phyloP scores from a whole-genome alignment of 2,888 invertebrate species.

The Hirtodrosophila trivittata region DNA sequence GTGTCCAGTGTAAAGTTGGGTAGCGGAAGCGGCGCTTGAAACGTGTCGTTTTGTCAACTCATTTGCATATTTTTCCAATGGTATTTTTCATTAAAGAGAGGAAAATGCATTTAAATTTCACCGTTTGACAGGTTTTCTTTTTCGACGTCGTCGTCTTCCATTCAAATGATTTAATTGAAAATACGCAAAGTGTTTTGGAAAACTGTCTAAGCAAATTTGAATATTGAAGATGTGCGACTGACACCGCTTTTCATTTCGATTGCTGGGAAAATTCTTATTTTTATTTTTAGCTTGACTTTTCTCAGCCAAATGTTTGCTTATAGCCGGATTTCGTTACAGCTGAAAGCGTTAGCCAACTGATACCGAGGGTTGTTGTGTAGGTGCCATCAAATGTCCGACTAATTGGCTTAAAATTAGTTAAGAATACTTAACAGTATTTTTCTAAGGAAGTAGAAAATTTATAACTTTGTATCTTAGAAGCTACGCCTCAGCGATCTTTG shows the following conservation, averaged over 20 bases:
- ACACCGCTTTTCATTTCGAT: constrained; percentile 12
- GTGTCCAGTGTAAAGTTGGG: constrained; percentile 54
- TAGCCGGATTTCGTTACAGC: constrained; percentile 48
- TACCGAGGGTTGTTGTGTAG: constrained; percentile 18
- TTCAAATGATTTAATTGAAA: constrained; percentile 70
- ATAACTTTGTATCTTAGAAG: constrained; percentile 1
- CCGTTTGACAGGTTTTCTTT: constrained; percentile 67
- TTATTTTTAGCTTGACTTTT: constrained; percentile 7
- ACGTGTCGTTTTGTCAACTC: constrained; percentile 65
- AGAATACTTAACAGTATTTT: constrained; percentile 11
- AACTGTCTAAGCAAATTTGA: constrained; percentile 53
- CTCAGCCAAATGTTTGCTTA: too few relatives aligned
- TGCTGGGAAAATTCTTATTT: constrained; percentile 49
- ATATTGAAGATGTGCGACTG: constrained; percentile 33
- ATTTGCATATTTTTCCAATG: constrained; percentile 65
- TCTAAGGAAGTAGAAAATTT: background rate
- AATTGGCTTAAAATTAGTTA: constrained; percentile 38
- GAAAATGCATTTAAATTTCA: constrained; percentile 54
- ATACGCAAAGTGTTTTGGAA: constrained; percentile 58
- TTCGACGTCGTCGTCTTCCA: too few relatives aligned
- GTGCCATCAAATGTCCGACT: constrained; percentile 37
- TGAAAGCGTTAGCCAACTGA: constrained; percentile 43
- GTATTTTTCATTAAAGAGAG: constrained; percentile 35
- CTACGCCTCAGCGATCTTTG: constrained; percentile 21
- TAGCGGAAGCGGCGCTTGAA: constrained; percentile 68